Evolutionary conservation across 2,888 invertebrate genomes (phyloP), one percentile per base, ranked within the genome.

Genomic region (Nudaria mundana): DNA sequence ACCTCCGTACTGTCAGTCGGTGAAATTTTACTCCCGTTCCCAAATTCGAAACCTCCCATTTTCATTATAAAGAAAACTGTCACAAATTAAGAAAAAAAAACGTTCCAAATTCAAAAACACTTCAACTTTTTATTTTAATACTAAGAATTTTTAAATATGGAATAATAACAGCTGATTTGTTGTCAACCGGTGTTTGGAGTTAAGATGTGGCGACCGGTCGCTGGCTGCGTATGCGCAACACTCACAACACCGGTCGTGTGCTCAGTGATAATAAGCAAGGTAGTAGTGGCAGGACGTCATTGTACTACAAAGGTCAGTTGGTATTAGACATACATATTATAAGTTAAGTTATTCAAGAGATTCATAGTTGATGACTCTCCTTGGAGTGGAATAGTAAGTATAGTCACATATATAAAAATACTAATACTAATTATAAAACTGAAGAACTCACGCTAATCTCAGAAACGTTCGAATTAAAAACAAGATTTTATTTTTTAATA

Each of bases 11-110:
- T 87, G 1, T 77, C 79, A 0, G 84, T 77, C 0, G 77, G 53
- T 5, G 71, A 61, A 34, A 81, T 74, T 56, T 71, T 80, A 8
- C 58, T 68, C 2, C 52, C 57, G 30, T 63, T 64, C 2, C 81
- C 79, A 74, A 82, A 86, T 52, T 82, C 80, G 30, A 86, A 61
- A 3, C 70, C 81, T 47, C 81, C 75, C 80, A 82, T 81, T 39
- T 54, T 48, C 1, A n/a, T n/a, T n/a, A 20, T 7, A 20, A 20
- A 20, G 8, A 20, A 5, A 5, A 20, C 20, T 3, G 20, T 5
- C 20, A 20, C 20, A 20, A 20, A 2, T 4, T 4, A 20, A 5
- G 8, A 8, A 20, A 23, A 28, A n/a, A 28, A 30, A 30, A 28
- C 10, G n/a, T 16, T 40, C 34, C 0, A 30, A 24, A 10, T 16